These are phyloP conservation scores for Strigamia maritima DNA, from an alignment of 2,888 invertebrate genomes.

Conservation along the genomic window DNA sequence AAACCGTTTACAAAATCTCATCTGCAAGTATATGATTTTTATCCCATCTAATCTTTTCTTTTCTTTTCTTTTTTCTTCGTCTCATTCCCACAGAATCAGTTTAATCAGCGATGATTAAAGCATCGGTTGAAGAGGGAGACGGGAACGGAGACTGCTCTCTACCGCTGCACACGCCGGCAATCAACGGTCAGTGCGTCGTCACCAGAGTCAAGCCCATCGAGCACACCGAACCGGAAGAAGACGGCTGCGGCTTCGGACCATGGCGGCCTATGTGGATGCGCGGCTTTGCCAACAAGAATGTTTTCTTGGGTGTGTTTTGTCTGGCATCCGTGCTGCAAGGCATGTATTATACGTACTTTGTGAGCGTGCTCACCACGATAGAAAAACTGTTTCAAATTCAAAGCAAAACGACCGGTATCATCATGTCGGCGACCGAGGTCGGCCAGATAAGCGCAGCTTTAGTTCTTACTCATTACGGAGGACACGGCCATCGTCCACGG, in stretches of 20 bases:
- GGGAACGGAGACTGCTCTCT: not conserved
- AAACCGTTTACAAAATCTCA: not conserved
- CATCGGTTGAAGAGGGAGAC: not conserved
- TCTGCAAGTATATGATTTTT: not conserved
- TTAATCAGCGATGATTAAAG: not conserved
- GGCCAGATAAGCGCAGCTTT: conserved; percentile 88
- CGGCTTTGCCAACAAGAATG: conserved; percentile 73
- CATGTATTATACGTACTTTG: conserved; percentile 92
- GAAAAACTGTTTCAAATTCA: conserved; percentile 89
- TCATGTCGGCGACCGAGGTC: conserved; percentile 87
- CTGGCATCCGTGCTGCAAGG: conserved; percentile 56
- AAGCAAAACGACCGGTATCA: conserved; percentile 82
- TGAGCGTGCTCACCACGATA: conserved; percentile 87
- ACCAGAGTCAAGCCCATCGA: conserved; percentile 46
- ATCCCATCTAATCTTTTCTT: too few species aligned
- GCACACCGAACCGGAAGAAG: conserved; percentile 54
- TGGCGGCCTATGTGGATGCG: conserved; percentile 68
- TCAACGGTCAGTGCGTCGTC: conserved; percentile 36
- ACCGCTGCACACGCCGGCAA: not conserved
- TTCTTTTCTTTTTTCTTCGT: not conserved
- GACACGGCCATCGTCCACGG: conserved; percentile 84
- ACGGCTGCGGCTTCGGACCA: conserved; percentile 73
- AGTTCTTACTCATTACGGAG: conserved; percentile 82
- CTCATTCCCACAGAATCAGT: not conserved
- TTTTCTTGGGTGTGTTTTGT: conserved; percentile 78